phyloP scores from a whole-genome alignment of 2,113 vertebrate genomes.

The Podilymbus podiceps region DNA sequence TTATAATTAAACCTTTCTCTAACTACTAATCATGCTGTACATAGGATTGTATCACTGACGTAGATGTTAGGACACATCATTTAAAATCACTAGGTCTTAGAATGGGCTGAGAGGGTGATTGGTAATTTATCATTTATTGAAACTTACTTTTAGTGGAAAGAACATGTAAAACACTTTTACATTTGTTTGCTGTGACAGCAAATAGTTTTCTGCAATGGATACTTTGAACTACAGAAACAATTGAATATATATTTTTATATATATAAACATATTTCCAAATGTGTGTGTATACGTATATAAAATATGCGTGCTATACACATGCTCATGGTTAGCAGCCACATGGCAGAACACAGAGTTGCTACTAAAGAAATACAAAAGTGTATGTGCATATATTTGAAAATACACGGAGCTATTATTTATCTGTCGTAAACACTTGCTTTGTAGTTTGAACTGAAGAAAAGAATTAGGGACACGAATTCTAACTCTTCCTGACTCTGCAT shows the following conservation, averaged over 20 bases:
- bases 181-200: not conserved
- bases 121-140: not conserved
- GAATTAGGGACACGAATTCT: not conserved
- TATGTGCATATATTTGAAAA: not conserved
- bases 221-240: not conserved
- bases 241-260: no score
- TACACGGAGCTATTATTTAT: not conserved
- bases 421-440: not conserved
- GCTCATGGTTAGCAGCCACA: not conserved
- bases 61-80: not conserved
- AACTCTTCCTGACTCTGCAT: not conserved
- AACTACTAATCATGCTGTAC: not conserved
- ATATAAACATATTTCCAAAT: not conserved
- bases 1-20: not conserved
- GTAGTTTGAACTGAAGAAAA: not conserved
- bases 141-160: not conserved
- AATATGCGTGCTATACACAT: not conserved
- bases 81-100: not conserved
- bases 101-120: not conserved
- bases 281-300: not conserved
- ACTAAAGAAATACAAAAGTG: not conserved
- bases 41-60: not conserved
- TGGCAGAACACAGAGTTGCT: not conserved
- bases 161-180: not conserved
- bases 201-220: not conserved